Evolutionary conservation across 2,113 vertebrate genomes (phyloP).

Genomic region (Paralichthys olivaceus): DNA sequence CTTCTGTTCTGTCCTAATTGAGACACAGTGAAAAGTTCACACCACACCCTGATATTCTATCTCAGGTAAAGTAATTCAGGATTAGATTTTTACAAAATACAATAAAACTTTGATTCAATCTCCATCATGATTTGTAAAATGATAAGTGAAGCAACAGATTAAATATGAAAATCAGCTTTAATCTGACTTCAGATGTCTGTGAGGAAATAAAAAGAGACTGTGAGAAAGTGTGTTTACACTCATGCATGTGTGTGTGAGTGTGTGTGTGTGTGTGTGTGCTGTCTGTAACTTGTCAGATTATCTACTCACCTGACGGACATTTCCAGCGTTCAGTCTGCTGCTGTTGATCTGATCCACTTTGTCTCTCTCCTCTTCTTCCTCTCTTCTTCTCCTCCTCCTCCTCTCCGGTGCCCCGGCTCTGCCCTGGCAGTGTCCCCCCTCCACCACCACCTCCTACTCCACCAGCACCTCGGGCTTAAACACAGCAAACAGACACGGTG

Average conservation of each 20-base stretch:
- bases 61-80: not conserved
- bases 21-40: slow-evolving; percentile 40
- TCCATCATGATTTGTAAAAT: not conserved
- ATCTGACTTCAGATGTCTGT: slow-evolving; percentile 17
- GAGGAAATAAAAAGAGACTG: not conserved
- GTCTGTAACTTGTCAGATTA: slow-evolving; percentile 59
- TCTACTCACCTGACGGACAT: slow-evolving; percentile 86
- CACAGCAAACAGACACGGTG: slow-evolving; percentile 73
- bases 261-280: slow-evolving; percentile 22
- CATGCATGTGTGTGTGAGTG: slow-evolving; percentile 12
- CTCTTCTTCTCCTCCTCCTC: slow-evolving; percentile 37
- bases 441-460: slow-evolving; percentile 43
- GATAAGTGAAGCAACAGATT: not conserved
- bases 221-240: slow-evolving; percentile 7
- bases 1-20: not conserved
- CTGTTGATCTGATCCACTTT: slow-evolving; percentile 74
- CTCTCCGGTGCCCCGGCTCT: slow-evolving; percentile 65
- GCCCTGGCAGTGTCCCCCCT: slow-evolving; percentile 70
- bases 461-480: slow-evolving; percentile 61
- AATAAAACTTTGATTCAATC: not conserved
- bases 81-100: slow-evolving; percentile 1
- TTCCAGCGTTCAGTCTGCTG: slow-evolving; percentile 75
- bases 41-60: slow-evolving; percentile 1
- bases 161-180: not conserved
- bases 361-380: slow-evolving; percentile 62